These are phyloP conservation scores for Drosophila bocqueti DNA, from an alignment of 1,140 invertebrate species.

Conservation along the genomic window DNA sequence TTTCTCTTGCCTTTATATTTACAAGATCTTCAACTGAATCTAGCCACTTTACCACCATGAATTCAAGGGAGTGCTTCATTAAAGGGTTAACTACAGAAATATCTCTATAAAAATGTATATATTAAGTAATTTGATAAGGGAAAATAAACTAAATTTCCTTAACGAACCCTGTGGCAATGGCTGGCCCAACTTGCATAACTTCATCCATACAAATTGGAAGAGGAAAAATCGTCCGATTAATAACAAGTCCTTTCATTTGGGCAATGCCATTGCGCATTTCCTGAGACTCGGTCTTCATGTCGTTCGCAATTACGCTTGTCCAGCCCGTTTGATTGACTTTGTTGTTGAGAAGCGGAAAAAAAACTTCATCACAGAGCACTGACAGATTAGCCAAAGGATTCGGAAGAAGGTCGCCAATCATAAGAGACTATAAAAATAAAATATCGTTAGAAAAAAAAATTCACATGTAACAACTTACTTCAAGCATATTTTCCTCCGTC, in stretches of 20 bases:
- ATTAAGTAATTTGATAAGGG: background rate
- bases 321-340: slow-evolving; percentile 88
- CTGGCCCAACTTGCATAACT: slow-evolving; percentile 87
- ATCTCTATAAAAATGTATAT: slow-evolving; percentile 34
- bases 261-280: slow-evolving; percentile 89
- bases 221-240: slow-evolving; percentile 87
- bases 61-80: slow-evolving; percentile 89
- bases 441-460: background rate
- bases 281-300: slow-evolving; percentile 90
- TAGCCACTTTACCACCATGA: slow-evolving; percentile 91
- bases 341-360: slow-evolving; percentile 89
- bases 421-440: slow-evolving; percentile 37
- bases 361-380: slow-evolving; percentile 91
- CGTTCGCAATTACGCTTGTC: slow-evolving; percentile 89
- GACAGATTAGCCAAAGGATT: slow-evolving; percentile 91
- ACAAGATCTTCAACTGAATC: no score
- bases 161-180: slow-evolving; percentile 86
- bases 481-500: slow-evolving; percentile 87
- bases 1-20: no score
- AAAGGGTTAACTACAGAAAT: slow-evolving; percentile 85
- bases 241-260: slow-evolving; percentile 86
- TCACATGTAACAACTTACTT: slow-evolving; percentile 81
- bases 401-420: slow-evolving; percentile 85
- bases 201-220: slow-evolving; percentile 90
- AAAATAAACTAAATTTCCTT: background rate